Evolutionary conservation across 92 coral and sea anemone species (phyloP).

Genomic region (Umimayanthus kanabou): DNA sequence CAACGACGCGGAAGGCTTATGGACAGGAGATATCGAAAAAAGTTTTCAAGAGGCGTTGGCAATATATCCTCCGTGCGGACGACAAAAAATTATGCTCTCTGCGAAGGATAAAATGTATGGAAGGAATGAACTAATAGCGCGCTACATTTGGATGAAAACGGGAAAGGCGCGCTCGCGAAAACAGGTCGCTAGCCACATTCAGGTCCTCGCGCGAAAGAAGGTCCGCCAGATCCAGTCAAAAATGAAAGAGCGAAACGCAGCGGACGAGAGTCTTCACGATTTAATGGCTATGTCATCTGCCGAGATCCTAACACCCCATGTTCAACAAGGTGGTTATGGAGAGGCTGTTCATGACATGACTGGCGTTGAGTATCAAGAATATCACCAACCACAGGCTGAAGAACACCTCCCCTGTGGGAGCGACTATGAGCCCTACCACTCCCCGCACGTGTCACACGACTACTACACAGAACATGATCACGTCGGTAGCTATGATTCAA

Average conservation of each 20-base stretch:
- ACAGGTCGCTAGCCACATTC: slow-evolving; percentile 99
- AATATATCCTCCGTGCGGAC: slow-evolving; percentile 98
- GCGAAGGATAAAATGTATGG: slow-evolving; percentile 99
- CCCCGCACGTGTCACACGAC: slow-evolving; percentile 8
- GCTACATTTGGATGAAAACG: slow-evolving; percentile 96
- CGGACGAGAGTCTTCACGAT: slow-evolving; percentile 78
- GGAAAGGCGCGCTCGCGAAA: slow-evolving; percentile 97
- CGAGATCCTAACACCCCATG: slow-evolving; percentile 78
- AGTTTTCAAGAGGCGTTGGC: slow-evolving; percentile 99
- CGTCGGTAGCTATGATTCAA: slow-evolving; percentile 34
- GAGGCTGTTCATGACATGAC: slow-evolving; percentile 20
- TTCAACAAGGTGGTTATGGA: slow-evolving; percentile 58
- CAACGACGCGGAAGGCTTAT: slow-evolving; percentile 86
- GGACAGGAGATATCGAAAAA: slow-evolving; percentile 98
- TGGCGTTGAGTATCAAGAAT: slow-evolving; percentile 4
- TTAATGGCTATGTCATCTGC: slow-evolving; percentile 92
- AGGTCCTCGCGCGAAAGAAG: slow-evolving; percentile 95
- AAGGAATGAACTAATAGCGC: slow-evolving; percentile 93
- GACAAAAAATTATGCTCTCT: slow-evolving; percentile 98
- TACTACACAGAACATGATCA: slow-evolving; percentile 47
- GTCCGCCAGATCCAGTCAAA: slow-evolving; percentile 90
- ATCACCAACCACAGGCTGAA: slow-evolving; percentile 10
- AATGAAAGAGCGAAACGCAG: slow-evolving; percentile 71
- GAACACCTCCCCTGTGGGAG: slow-evolving; percentile 1
- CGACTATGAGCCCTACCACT: slow-evolving; percentile 19